These are phyloP conservation scores for Nannospalax galili DNA, from an alignment of 2,113 vertebrate species.

Conservation along the genomic window DNA sequence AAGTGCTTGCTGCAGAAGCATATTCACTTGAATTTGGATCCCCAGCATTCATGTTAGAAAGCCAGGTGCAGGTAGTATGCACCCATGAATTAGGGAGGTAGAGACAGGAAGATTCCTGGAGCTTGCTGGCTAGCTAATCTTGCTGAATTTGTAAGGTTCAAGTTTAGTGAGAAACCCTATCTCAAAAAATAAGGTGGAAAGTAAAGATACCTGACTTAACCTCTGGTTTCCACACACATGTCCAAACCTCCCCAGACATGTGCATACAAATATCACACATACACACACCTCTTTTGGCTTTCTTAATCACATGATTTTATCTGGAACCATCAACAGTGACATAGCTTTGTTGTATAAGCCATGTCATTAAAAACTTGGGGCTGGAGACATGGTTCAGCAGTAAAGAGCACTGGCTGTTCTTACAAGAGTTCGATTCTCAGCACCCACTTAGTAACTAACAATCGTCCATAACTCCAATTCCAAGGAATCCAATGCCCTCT, in stretches of 20 bases:
- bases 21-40: background rate
- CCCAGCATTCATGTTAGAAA: background rate
- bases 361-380: too few species aligned
- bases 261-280: background rate
- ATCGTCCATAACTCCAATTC: too few species aligned
- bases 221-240: background rate
- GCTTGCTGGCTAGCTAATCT: background rate
- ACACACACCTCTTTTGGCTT: background rate
- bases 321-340: background rate
- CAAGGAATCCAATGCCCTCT: too few species aligned
- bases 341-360: constrained; percentile 13
- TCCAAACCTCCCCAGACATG: background rate
- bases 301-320: constrained; percentile 38
- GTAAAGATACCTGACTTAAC: background rate
- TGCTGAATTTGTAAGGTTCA: too few species aligned
- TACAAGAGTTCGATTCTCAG: too few species aligned
- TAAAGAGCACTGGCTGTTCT: too few species aligned
- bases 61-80: too few species aligned
- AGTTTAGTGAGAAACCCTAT: background rate
- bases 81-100: background rate
- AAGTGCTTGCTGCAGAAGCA: background rate
- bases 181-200: background rate
- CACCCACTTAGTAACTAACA: too few species aligned
- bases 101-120: background rate
- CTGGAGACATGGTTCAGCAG: too few species aligned